A percentile compares a stretch with the other conserved stretches of the same genome.
These are phyloP conservation scores for Diabrotica balteata DNA, from an alignment of 2,888 invertebrate genomes.

Conservation along the genomic window DNA sequence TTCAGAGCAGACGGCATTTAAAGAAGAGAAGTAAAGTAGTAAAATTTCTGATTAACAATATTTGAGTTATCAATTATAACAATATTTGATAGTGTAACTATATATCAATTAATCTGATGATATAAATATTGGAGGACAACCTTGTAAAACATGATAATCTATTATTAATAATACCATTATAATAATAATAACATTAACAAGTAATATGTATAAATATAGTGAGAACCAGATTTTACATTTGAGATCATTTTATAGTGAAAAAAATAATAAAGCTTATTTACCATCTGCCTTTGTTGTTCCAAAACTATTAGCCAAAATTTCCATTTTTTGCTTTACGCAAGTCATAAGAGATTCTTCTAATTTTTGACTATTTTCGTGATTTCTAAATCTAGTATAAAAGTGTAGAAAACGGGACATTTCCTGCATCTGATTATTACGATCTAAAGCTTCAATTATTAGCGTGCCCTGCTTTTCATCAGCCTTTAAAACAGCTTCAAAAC, in stretches of 20 bases:
- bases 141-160: no score
- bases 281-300: conserved; percentile 58
- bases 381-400: conserved; percentile 70
- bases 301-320: conserved; percentile 65
- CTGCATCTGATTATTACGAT: conserved; percentile 66
- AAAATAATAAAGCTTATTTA: conserved; percentile 34
- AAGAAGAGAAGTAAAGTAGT: no score
- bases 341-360: conserved; percentile 68
- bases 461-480: conserved; percentile 68
- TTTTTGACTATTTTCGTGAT: conserved; percentile 71
- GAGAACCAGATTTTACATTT: background rate
- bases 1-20: no score
- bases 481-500: conserved; percentile 70
- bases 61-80: no score
- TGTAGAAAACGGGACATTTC: conserved; percentile 72
- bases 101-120: no score
- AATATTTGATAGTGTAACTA: no score
- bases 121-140: no score
- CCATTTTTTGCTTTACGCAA: conserved; percentile 69
- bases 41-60: no score
- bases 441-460: conserved; percentile 66
- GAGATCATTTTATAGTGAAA: background rate
- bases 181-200: no score
- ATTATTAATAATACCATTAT: no score
- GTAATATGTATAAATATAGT: no score